A percentile compares a stretch with the other conserved stretches of the same genome.
Evolutionary conservation across 2,797 vertebrate species (phyloP).

Genomic region (Atherinosoma microstoma): DNA sequence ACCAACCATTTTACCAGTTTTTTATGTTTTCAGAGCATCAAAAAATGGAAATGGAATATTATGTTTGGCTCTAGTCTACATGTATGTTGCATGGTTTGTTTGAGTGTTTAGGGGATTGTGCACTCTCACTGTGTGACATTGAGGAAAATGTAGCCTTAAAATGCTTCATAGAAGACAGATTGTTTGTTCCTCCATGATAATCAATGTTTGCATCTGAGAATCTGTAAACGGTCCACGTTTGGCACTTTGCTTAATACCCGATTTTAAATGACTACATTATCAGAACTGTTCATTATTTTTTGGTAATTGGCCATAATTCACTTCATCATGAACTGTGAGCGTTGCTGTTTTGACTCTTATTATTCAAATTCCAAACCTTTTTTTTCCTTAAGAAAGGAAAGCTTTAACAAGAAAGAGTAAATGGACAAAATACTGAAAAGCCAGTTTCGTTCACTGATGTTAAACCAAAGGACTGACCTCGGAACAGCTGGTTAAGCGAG

Average conservation of each 20-base stretch:
- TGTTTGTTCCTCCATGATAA: conserved; percentile 24
- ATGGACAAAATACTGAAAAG: conserved; percentile 14
- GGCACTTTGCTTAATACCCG: conserved; percentile 14
- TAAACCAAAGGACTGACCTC: conserved; percentile 65
- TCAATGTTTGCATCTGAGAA: conserved; percentile 15
- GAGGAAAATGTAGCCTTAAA: conserved; percentile 31
- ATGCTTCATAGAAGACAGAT: conserved; percentile 15
- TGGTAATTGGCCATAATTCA: conserved; percentile 7
- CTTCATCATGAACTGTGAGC: conserved; percentile 3
- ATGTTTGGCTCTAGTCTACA: conserved; percentile 28
- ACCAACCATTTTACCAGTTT: conserved; percentile 11
- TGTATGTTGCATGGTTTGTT: conserved; percentile 24
- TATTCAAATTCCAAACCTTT: conserved; percentile 15
- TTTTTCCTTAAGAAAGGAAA: conserved; percentile 13
- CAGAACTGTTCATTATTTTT: conserved; percentile 11
- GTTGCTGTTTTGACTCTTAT: not conserved
- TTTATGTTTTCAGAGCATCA: conserved; percentile 21
- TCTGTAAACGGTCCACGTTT: conserved; percentile 1
- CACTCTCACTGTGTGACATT: conserved; percentile 19
- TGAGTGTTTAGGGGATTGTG: conserved; percentile 26
- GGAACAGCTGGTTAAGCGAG: conserved; percentile 70
- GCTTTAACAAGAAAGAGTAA: not conserved
- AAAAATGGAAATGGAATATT: conserved; percentile 28
- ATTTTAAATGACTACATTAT: conserved; percentile 15
- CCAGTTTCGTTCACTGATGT: conserved; percentile 46